These are phyloP conservation scores for Manis crassicaudata DNA, from an alignment of 2,797 vertebrate species.

Conservation along the genomic window DNA sequence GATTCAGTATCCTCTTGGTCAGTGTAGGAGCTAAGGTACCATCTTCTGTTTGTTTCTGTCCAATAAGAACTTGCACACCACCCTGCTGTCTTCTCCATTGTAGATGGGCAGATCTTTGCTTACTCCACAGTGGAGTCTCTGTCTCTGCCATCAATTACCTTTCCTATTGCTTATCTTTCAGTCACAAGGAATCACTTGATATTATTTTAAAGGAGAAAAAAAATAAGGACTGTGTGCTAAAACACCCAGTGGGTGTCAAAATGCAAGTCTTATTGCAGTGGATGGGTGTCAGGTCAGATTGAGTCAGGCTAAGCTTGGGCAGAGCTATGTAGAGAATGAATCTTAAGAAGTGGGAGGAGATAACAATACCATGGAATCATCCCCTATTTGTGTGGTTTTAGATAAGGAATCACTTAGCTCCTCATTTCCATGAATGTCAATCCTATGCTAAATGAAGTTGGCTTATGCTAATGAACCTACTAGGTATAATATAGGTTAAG, in stretches of 20 bases:
- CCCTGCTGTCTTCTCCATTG: background rate
- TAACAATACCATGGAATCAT: background rate
- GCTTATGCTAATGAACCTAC: slow-evolving; percentile 22
- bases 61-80: background rate
- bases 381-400: background rate
- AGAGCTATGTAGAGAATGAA: background rate
- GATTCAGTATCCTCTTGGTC: background rate
- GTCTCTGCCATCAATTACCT: background rate
- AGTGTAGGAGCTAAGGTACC: background rate
- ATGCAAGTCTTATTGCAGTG: background rate
- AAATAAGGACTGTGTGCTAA: background rate
- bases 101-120: background rate
- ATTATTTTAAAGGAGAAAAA: background rate
- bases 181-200: background rate
- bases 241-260: background rate
- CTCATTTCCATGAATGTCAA: background rate
- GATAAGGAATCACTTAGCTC: background rate
- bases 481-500: background rate
- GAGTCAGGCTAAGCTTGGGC: background rate
- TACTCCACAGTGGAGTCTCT: background rate
- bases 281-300: background rate
- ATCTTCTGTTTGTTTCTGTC: background rate
- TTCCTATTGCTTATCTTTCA: background rate
- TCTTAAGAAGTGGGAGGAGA: background rate
- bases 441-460: background rate